phyloP scores from a whole-genome alignment of 1,140 invertebrate species.

The Rhizoglyphus robini region DNA sequence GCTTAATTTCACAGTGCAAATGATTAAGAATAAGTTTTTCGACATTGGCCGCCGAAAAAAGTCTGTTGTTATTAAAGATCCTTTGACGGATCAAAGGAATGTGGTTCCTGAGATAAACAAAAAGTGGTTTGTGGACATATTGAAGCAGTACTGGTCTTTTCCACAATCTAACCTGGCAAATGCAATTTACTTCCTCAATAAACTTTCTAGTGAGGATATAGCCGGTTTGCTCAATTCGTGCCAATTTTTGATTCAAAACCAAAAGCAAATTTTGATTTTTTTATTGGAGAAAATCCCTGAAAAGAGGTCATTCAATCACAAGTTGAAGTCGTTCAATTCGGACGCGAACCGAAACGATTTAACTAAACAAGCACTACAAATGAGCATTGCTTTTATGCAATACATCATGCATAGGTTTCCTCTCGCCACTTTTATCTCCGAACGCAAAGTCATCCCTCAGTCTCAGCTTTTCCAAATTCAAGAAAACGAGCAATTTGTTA shows the following conservation, averaged over 20 bases:
- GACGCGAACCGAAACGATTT: not conserved
- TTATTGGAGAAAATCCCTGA: not conserved
- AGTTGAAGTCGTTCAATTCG: not conserved
- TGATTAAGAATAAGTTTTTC: not conserved
- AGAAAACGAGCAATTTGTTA: too few relatives aligned
- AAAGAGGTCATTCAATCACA: not conserved
- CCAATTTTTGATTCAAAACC: slow-evolving; percentile 7
- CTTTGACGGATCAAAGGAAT: not conserved
- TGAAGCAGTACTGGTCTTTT: not conserved
- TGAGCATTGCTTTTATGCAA: not conserved
- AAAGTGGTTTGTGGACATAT: not conserved
- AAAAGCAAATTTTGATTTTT: slow-evolving; percentile 3
- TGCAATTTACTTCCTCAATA: not conserved
- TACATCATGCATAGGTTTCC: not conserved
- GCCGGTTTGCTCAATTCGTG: not conserved
- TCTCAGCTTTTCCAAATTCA: too few relatives aligned
- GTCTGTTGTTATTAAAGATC: not conserved
- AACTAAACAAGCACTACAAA: not conserved
- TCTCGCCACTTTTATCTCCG: not conserved
- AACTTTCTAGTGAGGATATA: slow-evolving; percentile 17
- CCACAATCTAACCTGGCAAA: not conserved
- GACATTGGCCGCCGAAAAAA: not conserved
- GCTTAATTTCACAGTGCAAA: not conserved
- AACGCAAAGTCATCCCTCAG: not conserved
- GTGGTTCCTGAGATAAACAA: slow-evolving; percentile 6